Evolutionary conservation across 2,113 vertebrate species (phyloP).

Genomic region (Naja naja): DNA sequence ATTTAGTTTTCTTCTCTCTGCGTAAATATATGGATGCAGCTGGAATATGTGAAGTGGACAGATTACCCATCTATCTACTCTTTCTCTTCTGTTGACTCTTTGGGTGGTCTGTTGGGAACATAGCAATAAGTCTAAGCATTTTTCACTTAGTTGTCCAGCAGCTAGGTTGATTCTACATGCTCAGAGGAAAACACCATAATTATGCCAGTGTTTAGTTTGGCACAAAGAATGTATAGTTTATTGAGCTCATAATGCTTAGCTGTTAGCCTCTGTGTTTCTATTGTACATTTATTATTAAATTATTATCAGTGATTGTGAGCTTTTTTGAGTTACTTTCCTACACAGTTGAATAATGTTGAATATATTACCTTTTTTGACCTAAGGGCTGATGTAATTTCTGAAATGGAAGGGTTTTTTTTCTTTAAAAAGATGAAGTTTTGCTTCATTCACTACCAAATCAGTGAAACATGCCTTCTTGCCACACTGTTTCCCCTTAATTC

Average conservation of each 20-base stretch:
- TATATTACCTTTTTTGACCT: constrained; percentile 39
- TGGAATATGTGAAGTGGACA: constrained; percentile 37
- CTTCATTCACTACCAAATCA: background rate
- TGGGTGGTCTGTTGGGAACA: constrained; percentile 47
- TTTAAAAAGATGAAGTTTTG: background rate
- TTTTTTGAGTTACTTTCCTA: constrained; percentile 40
- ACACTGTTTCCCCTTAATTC: background rate
- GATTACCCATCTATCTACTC: background rate
- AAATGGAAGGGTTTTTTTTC: constrained; percentile 9
- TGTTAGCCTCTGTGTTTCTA: constrained; percentile 43
- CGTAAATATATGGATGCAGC: background rate
- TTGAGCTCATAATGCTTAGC: constrained; percentile 41
- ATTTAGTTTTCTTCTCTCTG: background rate
- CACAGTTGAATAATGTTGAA: constrained; percentile 12
- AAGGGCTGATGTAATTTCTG: constrained; percentile 7
- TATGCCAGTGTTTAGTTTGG: constrained; percentile 43
- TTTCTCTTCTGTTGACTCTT: constrained; percentile 26
- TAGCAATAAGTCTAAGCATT: constrained; percentile 34
- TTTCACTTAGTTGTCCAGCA: constrained; percentile 40
- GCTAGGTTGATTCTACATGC: constrained; percentile 37
- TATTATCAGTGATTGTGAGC: constrained; percentile 37
- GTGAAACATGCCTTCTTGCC: background rate
- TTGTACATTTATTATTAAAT: constrained; percentile 51
- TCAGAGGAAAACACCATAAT: constrained; percentile 39
- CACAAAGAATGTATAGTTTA: constrained; percentile 44